Conservation (phyloP, 2,113 vertebrate genomes). For the Lophotis ruficrista region DNA sequence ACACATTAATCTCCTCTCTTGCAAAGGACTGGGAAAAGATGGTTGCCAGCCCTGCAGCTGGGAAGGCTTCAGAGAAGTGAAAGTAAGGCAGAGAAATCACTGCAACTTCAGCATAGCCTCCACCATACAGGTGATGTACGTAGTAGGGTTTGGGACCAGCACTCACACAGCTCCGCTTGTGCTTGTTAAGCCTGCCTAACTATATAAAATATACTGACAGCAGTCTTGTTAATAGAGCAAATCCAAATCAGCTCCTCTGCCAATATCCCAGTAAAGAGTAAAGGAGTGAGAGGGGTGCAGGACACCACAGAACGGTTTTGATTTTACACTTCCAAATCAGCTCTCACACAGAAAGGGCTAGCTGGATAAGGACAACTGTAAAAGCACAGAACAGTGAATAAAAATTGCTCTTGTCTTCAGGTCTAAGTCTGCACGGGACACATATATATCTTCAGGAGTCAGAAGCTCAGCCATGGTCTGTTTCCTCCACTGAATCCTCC, state of each 20-base stretch:
- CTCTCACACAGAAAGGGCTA: background rate
- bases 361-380: background rate
- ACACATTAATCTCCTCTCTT: background rate
- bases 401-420: background rate
- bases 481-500: background rate
- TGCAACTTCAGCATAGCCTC: rapidly evolving
- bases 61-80: background rate
- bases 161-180: background rate
- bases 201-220: background rate
- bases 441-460: background rate
- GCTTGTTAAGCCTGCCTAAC: background rate
- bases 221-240: background rate
- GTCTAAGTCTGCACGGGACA: background rate
- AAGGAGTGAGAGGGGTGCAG: background rate
- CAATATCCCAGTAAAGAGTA: background rate
- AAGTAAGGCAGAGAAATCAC: background rate
- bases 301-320: background rate
- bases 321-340: background rate
- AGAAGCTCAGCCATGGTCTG: background rate
- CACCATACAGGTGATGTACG: background rate
- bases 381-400: background rate
- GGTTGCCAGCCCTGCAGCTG: background rate
- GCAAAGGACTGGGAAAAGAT: background rate
- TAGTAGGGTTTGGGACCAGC: background rate
- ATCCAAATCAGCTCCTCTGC: background rate